These are phyloP conservation scores for Lepidocyrtoides sp. DNA, from an alignment of 2,888 invertebrate genomes.

Conservation along the genomic window DNA sequence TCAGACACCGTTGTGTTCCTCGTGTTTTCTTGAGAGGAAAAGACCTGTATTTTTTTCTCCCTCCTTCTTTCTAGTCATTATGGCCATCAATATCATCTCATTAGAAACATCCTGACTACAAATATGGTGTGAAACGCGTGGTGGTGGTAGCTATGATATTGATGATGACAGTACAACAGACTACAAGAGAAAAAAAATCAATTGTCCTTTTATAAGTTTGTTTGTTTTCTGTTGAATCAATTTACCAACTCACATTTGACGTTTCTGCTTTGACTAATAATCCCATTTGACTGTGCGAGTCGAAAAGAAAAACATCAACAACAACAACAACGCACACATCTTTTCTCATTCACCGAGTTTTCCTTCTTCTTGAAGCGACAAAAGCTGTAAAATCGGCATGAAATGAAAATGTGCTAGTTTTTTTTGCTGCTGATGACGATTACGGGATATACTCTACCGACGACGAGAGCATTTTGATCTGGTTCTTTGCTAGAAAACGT, in stretches of 20 bases:
- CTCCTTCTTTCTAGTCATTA: not conserved
- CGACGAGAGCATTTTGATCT: constrained; percentile 19
- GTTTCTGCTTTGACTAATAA: constrained; percentile 36
- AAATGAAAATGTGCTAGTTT: not conserved
- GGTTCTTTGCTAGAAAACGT: constrained; percentile 15
- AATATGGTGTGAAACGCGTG: constrained; percentile 40
- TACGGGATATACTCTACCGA: not conserved
- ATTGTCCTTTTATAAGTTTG: not conserved
- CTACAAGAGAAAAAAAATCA: not conserved
- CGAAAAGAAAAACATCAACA: constrained; percentile 6
- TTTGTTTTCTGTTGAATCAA: constrained; percentile 26
- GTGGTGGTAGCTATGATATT: not conserved
- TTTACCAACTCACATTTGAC: not conserved
- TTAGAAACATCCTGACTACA: constrained; percentile 26
- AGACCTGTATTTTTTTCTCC: constrained; percentile 9
- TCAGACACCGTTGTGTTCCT: not conserved
- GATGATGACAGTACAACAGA: not conserved
- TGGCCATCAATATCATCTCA: constrained; percentile 41
- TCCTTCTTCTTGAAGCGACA: constrained; percentile 18
- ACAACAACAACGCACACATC: not conserved
- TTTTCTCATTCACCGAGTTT: not conserved
- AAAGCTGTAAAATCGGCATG: constrained; percentile 1
- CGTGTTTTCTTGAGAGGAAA: not conserved
- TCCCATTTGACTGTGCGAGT: constrained; percentile 10
- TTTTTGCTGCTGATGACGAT: not conserved